Percentiles rank a stretch among this genome's conserved stretches.
These are phyloP conservation scores for Orgyia antiqua DNA, from an alignment of 2,888 invertebrate genomes.

Conservation along the genomic window DNA sequence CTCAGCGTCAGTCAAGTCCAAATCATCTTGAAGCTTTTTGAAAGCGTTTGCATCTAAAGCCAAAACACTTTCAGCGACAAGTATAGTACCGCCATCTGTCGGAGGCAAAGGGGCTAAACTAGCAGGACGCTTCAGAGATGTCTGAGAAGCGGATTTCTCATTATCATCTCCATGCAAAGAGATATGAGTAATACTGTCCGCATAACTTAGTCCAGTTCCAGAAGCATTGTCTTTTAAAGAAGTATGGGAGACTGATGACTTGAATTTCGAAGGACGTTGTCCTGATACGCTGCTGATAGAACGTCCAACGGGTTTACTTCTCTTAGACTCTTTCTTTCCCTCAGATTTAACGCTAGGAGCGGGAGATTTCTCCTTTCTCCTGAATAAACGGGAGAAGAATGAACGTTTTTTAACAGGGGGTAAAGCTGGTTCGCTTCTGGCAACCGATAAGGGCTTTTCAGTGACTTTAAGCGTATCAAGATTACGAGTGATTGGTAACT, in stretches of 20 bases:
- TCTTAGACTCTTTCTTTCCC: slow-evolving; percentile 42
- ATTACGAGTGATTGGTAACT: slow-evolving; percentile 47
- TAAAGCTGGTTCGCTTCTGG: slow-evolving; percentile 60
- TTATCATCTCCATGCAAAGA: slow-evolving; percentile 80
- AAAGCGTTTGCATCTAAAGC: slow-evolving; percentile 64
- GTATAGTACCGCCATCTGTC: slow-evolving; percentile 75
- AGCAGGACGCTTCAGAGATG: slow-evolving; percentile 42
- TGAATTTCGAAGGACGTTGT: slow-evolving; percentile 71
- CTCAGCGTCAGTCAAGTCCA: slow-evolving; percentile 91
- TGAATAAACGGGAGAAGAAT: slow-evolving; percentile 66
- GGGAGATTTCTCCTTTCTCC: slow-evolving; percentile 64
- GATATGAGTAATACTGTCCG: slow-evolving; percentile 81
- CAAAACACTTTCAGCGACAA: slow-evolving; percentile 76
- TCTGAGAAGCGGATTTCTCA: slow-evolving; percentile 52
- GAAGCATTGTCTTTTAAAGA: slow-evolving; percentile 65
- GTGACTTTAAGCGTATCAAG: slow-evolving; percentile 29
- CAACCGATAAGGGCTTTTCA: slow-evolving; percentile 35
- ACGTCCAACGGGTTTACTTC: slow-evolving; percentile 71
- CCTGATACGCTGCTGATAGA: slow-evolving; percentile 81
- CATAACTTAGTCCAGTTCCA: slow-evolving; percentile 61
- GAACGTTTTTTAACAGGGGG: slow-evolving; percentile 69
- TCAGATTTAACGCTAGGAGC: slow-evolving; percentile 61
- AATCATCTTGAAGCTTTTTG: slow-evolving; percentile 65
- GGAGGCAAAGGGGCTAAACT: slow-evolving; percentile 62
- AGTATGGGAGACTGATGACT: slow-evolving; percentile 58